Conservation (phyloP, 2,113 vertebrate species). For the Strix aluco region DNA sequence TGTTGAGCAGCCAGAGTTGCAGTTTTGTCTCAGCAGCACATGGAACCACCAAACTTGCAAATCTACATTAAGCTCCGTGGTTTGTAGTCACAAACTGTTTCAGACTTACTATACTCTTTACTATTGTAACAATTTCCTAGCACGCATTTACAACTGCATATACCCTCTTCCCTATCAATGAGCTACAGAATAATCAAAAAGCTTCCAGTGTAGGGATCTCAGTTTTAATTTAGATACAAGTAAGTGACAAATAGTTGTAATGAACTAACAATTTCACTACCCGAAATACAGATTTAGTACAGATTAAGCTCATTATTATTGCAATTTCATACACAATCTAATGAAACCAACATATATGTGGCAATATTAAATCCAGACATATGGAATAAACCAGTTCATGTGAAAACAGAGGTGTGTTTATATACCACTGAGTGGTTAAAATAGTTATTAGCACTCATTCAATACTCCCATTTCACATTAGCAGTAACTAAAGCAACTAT, state of each 20-base stretch:
- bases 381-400: rapidly evolving
- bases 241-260: background rate
- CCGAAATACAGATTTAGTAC: background rate
- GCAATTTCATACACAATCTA: background rate
- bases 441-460: background rate
- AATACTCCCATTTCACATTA: background rate
- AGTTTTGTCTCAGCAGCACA: background rate
- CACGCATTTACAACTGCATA: background rate
- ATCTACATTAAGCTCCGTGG: background rate
- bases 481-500: background rate
- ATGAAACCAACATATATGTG: background rate
- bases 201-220: background rate
- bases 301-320: background rate
- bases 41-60: background rate
- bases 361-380: background rate
- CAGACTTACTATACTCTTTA: background rate
- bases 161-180: background rate
- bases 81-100: background rate
- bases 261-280: background rate
- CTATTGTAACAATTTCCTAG: background rate
- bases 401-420: background rate
- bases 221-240: background rate
- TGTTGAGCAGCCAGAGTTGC: rapidly evolving
- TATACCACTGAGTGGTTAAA: background rate
- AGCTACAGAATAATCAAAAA: background rate